A percentile compares a stretch with the other conserved stretches of the same genome.
These are phyloP conservation scores for Tupiocoris notatus DNA, from an alignment of 2,888 invertebrate genomes.

Conservation along the genomic window DNA sequence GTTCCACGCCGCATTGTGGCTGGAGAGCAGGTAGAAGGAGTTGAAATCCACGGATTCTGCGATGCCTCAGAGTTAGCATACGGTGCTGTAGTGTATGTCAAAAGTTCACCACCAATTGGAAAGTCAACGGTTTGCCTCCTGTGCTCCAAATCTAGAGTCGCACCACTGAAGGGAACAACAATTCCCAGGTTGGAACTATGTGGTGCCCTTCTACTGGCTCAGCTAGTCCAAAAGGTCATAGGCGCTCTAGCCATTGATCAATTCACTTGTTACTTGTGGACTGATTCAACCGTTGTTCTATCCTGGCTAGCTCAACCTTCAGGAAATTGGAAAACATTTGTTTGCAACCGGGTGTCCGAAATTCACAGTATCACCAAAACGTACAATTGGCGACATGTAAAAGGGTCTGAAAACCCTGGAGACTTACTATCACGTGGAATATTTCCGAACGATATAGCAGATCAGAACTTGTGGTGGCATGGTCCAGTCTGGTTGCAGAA, in stretches of 20 bases:
- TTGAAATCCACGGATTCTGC: slow-evolving; percentile 25
- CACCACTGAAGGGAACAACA: slow-evolving; percentile 9
- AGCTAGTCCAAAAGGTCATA: neutral
- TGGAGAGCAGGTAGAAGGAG: no score
- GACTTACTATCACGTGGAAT: slow-evolving; percentile 17
- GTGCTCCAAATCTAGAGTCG: slow-evolving; percentile 32
- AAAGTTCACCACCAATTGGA: neutral
- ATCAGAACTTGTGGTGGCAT: slow-evolving; percentile 19
- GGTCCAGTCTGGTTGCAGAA: slow-evolving; percentile 14
- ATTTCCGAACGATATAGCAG: neutral
- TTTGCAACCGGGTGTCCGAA: slow-evolving; percentile 29
- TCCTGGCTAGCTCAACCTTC: neutral
- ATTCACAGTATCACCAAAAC: neutral
- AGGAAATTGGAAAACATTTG: slow-evolving; percentile 13
- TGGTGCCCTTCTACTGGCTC: neutral
- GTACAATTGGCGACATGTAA: slow-evolving; percentile 8
- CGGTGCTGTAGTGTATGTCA: slow-evolving; percentile 21
- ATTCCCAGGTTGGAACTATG: slow-evolving; percentile 31
- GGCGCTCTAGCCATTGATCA: neutral
- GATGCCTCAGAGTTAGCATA: slow-evolving; percentile 34
- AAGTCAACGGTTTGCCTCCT: neutral
- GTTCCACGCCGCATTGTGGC: neutral
- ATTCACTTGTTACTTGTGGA: neutral
- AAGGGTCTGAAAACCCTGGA: slow-evolving; percentile 1
- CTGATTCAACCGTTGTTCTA: neutral